Evolutionary conservation across 2,797 vertebrate species (phyloP).

Genomic region (Chelonia mydas): DNA sequence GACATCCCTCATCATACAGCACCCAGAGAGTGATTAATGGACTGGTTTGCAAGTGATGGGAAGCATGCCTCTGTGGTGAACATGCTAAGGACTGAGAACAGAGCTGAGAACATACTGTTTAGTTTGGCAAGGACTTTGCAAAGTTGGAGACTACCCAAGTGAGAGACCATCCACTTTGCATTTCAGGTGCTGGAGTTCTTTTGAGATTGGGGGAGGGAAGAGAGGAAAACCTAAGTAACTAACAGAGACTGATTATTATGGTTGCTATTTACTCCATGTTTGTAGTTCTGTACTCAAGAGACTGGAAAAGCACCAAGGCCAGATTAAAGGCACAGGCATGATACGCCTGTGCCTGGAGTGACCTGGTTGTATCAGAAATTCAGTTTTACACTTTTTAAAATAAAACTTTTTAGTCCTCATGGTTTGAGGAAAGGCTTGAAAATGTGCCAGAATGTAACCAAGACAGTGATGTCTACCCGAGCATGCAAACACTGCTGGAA

Average conservation of each 20-base stretch:
- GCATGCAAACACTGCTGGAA: background rate
- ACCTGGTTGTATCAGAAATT: background rate
- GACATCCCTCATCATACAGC: background rate
- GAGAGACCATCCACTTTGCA: background rate
- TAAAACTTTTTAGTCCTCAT: background rate
- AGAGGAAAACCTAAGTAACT: background rate
- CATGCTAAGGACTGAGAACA: constrained; percentile 7
- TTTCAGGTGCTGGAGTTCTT: background rate
- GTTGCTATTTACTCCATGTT: background rate
- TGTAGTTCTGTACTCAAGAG: background rate
- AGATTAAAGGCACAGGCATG: background rate
- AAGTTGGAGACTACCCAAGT: background rate
- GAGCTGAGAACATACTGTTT: background rate
- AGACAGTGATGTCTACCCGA: background rate
- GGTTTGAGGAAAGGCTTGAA: background rate
- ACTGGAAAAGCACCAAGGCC: fast-evolving
- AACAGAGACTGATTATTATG: background rate
- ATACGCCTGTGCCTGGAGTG: background rate
- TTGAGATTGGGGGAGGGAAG: background rate
- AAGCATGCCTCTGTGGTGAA: background rate
- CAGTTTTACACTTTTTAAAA: background rate
- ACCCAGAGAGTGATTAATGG: background rate
- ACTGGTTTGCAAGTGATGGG: background rate
- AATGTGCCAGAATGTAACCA: background rate
- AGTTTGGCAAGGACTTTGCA: background rate